These are phyloP conservation scores for Papilio helenus DNA, from an alignment of 1,140 invertebrate genomes.

Conservation along the genomic window DNA sequence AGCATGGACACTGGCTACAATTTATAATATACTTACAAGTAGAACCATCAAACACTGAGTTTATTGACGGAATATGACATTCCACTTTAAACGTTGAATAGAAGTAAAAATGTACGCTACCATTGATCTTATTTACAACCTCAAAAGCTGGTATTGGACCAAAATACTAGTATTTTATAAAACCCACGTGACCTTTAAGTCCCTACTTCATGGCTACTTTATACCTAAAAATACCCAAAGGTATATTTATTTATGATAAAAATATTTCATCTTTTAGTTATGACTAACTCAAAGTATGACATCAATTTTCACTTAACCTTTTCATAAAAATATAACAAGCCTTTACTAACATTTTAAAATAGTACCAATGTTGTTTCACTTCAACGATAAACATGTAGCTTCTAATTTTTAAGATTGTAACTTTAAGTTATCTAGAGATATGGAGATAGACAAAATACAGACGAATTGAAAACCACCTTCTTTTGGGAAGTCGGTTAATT, in stretches of 20 bases:
- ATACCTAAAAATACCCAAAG: not conserved
- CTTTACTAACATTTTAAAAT: not conserved
- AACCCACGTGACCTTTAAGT: not conserved
- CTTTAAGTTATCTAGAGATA: not conserved
- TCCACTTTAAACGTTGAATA: not conserved
- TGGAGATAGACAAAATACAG: too few relatives aligned
- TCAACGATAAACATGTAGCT: not conserved
- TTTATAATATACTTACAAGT: too few relatives aligned
- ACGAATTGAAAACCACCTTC: too few relatives aligned
- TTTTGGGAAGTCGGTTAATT: too few relatives aligned
- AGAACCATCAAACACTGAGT: too few relatives aligned
- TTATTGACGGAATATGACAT: not conserved
- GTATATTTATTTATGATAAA: not conserved
- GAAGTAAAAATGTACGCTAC: not conserved
- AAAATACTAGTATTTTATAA: not conserved
- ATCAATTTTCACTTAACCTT: constrained; percentile 5
- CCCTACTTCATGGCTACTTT: not conserved
- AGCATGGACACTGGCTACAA: too few relatives aligned
- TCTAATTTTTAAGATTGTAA: not conserved
- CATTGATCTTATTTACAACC: not conserved
- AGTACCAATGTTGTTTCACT: not conserved
- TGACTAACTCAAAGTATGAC: not conserved
- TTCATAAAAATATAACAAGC: not conserved
- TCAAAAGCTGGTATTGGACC: not conserved
- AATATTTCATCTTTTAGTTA: constrained; percentile 3